Percentiles rank a stretch among this genome's conserved stretches.
These are phyloP conservation scores for Leptinotarsa lineolata DNA, from an alignment of 1,140 invertebrate species.

Conservation along the genomic window DNA sequence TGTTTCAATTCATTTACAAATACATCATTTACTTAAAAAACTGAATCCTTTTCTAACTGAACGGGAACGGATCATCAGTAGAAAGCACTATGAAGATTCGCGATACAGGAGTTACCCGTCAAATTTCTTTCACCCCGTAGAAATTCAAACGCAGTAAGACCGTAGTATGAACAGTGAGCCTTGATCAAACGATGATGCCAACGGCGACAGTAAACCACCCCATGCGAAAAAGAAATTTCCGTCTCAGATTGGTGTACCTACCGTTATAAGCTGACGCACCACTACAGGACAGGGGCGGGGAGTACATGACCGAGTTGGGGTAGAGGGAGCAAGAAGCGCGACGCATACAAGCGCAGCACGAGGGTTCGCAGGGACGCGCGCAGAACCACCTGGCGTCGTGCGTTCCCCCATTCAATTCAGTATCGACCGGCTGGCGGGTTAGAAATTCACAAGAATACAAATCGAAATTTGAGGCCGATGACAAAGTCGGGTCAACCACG, in stretches of 20 bases:
- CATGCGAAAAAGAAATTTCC: background rate
- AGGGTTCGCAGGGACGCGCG: slow-evolving; percentile 51
- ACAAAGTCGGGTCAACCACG: slow-evolving; percentile 45
- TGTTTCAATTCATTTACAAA: no score
- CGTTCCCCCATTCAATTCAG: slow-evolving; percentile 55
- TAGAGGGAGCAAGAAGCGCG: slow-evolving; percentile 31
- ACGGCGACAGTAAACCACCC: background rate
- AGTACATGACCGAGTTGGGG: background rate
- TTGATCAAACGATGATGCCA: background rate
- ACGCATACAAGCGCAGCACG: slow-evolving; percentile 50
- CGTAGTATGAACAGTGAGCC: background rate
- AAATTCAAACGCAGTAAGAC: background rate
- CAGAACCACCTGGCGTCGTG: slow-evolving; percentile 56
- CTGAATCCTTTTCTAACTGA: no score
- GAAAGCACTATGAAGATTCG: no score
- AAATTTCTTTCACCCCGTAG: background rate
- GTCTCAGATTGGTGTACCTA: background rate
- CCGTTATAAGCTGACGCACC: background rate
- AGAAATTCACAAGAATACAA: slow-evolving; percentile 49
- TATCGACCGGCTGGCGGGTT: slow-evolving; percentile 54
- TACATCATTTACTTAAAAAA: no score
- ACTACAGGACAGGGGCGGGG: background rate
- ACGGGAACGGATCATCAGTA: no score
- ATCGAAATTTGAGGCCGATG: slow-evolving; percentile 50
- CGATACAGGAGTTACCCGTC: no score